Evolutionary conservation across 2,888 invertebrate genomes (phyloP).

Genomic region (Nymphalis polychloros): DNA sequence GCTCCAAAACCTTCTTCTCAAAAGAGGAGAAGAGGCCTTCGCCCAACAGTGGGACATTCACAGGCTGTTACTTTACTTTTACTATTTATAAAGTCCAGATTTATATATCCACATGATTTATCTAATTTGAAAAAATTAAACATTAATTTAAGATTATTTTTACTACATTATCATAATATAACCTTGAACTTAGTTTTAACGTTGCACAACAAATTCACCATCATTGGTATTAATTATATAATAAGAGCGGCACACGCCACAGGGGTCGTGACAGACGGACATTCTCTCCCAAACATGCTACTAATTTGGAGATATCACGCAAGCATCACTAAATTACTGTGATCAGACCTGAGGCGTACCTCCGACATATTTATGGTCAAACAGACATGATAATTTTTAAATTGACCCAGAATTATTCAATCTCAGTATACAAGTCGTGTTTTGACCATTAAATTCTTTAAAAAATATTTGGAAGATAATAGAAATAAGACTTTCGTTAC

Average conservation of each 20-base stretch:
- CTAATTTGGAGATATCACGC: slow-evolving; percentile 24
- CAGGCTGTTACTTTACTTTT: too few species aligned
- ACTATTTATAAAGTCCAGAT: too few species aligned
- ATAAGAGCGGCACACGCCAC: slow-evolving; percentile 4
- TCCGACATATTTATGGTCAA: neutral
- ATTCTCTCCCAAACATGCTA: slow-evolving; percentile 9
- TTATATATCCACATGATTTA: too few species aligned
- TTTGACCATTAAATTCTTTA: too few species aligned
- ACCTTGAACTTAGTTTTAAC: neutral
- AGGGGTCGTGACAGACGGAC: slow-evolving; percentile 13
- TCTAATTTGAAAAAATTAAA: too few species aligned
- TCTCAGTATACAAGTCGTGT: neutral
- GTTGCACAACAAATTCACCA: neutral
- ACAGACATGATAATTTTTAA: slow-evolving; percentile 6
- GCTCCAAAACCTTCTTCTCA: too few species aligned
- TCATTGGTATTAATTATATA: neutral
- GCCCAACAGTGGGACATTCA: too few species aligned
- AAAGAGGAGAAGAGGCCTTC: too few species aligned
- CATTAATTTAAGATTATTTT: too few species aligned
- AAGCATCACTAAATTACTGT: slow-evolving; percentile 9
- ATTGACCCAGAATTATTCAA: slow-evolving; percentile 2
- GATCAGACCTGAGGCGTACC: slow-evolving; percentile 10
- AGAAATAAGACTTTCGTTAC: too few species aligned
- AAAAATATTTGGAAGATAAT: too few species aligned
- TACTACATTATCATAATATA: neutral